Evolutionary conservation across 2,888 invertebrate species (phyloP).

Genomic region (Chalcis sispes): DNA sequence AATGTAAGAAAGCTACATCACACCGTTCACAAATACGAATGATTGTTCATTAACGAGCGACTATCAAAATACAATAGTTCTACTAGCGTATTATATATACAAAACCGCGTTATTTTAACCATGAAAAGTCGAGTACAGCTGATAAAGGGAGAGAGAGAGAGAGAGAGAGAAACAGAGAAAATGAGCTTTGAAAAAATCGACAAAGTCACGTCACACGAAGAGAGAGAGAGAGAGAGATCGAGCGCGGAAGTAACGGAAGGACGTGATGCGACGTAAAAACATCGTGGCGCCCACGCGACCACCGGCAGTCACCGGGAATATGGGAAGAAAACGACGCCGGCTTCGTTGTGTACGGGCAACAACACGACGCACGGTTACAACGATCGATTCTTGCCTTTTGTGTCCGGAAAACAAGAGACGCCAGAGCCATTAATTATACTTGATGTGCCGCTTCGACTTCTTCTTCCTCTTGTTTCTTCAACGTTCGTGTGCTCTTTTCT

Average conservation of each 20-base stretch:
- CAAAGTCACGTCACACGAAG: conserved; percentile 54
- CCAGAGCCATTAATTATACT: conserved; percentile 52
- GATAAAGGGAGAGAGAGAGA: neutral
- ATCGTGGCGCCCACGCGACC: conserved; percentile 48
- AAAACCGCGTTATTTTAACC: conserved; percentile 46
- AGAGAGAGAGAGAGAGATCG: no score
- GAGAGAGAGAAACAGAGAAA: conserved; percentile 18
- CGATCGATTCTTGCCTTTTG: conserved; percentile 49
- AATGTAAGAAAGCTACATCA: conserved; percentile 28
- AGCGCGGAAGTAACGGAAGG: conserved; percentile 49
- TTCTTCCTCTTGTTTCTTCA: conserved; percentile 41
- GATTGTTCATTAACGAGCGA: conserved; percentile 50
- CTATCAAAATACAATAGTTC: conserved; percentile 35
- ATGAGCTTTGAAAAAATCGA: conserved; percentile 18
- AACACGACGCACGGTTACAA: no score
- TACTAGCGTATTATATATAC: no score
- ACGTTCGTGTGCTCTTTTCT: conserved; percentile 10
- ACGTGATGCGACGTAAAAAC: conserved; percentile 58
- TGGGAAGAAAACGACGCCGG: no score
- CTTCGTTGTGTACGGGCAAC: no score
- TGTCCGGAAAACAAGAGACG: conserved; percentile 46
- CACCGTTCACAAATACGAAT: conserved; percentile 40
- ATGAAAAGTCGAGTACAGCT: conserved; percentile 15
- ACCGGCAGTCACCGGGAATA: no score
- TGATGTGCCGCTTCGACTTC: conserved; percentile 4